Evolutionary conservation across 2,888 invertebrate genomes (phyloP), one percentile per base, ranked within the genome.

Genomic region (Leucania comma): DNA sequence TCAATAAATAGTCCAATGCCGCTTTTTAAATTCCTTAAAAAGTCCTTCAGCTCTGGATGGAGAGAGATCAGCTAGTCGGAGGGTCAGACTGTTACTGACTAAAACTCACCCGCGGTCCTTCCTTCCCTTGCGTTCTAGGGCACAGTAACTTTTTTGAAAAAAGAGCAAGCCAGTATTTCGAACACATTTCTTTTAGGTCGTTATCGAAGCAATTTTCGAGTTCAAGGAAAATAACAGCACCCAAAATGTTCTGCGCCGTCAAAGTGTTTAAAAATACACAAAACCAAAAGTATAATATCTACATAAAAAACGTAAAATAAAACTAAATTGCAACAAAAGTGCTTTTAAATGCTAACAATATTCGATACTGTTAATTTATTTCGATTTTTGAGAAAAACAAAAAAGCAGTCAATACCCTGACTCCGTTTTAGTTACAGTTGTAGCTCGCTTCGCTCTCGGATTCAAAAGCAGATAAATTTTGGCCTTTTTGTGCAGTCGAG

Each of bases 141-240:
- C n/a, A n/a, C n/a, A n/a, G n/a, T n/a, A n/a, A n/a, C n/a, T n/a
- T n/a, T n/a, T n/a, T n/a, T n/a, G n/a, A n/a, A n/a, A n/a, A 42
- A 5, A 42, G 6, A 42, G 17, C 9, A 17, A 35, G 46, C 20
- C 35, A 10, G 42, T 60, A 46, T 60, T 12, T 48, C 48, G n/a
- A 42, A 24, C 20, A 17, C 46, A 51, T 10, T 22, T 42, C 54
- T 54, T 20, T 26, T 51, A 48, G 2, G 46, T 22, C 29, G 14
- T 71, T 76, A 77, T 77, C 61, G 17, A 29, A 20, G 3, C 58
- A 50, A 62, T 54, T 59, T 29, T 76, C 61, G 61, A 26, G 29
- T 61, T 38, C 35, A 58, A 17, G 20, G 56, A 50, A 62, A 62
- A 57, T 71, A 58, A 61, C 57, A 42, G 48, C 42, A 48, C 32